Conservation (phyloP, 1,140 invertebrate species). For the Myzus persicae region DNA sequence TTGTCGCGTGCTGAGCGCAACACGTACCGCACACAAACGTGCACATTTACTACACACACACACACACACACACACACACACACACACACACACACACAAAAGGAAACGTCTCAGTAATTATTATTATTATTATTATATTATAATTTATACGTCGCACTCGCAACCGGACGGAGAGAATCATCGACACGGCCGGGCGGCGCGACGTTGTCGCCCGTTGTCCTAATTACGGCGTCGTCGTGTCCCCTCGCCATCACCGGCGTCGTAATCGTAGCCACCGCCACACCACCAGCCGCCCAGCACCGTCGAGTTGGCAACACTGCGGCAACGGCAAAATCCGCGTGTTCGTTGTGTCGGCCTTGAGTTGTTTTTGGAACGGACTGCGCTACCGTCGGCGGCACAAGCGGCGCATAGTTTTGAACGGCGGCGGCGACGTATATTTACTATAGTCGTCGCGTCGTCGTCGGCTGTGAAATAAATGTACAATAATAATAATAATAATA, state of each 20-base stretch:
- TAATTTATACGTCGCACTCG: conserved; percentile 1
- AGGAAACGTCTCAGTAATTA: background rate
- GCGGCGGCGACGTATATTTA: background rate
- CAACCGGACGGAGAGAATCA: conserved; percentile 2
- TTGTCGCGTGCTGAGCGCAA: conserved; percentile 7
- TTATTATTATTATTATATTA: background rate
- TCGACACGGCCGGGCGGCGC: conserved; percentile 3
- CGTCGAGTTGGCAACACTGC: conserved; percentile 45
- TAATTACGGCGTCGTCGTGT: background rate
- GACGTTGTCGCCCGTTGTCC: background rate
- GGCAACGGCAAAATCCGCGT: conserved; percentile 40
- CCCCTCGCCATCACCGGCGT: background rate
- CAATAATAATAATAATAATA: background rate
- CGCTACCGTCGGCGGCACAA: conserved; percentile 16
- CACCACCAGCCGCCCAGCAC: background rate
- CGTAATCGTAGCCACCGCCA: background rate
- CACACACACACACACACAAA: background rate
- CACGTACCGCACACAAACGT: background rate
- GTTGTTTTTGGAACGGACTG: conserved; percentile 46
- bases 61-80: background rate
- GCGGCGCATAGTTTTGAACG: conserved; percentile 14
- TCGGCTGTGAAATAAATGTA: conserved; percentile 23
- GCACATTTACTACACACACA: background rate
- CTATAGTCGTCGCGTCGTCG: background rate
- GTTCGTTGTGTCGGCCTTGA: conserved; percentile 34